phyloP scores from a whole-genome alignment of 2,888 invertebrate genomes.

The Artemia sp. region DNA sequence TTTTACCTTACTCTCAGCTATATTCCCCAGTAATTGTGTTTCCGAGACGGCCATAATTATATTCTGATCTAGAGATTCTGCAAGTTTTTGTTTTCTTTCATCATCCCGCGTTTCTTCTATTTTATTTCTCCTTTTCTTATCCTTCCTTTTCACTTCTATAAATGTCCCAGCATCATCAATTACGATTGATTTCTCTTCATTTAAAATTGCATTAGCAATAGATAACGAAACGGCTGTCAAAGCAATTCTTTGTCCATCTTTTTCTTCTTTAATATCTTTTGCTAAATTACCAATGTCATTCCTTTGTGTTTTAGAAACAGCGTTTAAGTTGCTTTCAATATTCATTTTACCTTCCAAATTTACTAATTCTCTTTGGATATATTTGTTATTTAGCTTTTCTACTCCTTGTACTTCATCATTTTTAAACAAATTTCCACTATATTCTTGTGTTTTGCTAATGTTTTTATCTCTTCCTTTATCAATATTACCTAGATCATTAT shows the following conservation, averaged over 20 bases:
- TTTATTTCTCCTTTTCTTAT: background rate
- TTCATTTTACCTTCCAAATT: no score
- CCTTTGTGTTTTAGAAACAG: background rate
- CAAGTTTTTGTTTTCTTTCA: no score
- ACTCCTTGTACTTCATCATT: no score
- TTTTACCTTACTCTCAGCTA: background rate
- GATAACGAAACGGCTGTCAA: background rate
- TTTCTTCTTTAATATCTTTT: conserved; percentile 25
- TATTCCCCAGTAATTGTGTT: background rate
- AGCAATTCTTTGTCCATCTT: background rate
- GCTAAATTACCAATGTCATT: conserved; percentile 21
- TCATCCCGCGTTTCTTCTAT: no score
- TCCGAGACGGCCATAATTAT: background rate
- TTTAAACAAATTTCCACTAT: no score
- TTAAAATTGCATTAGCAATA: background rate
- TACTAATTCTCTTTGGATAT: no score
- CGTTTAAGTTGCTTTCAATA: no score
- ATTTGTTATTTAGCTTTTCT: no score
- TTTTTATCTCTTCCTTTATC: no score
- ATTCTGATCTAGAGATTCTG: background rate
- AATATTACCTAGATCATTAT: no score
- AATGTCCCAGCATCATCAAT: background rate
- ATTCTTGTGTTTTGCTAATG: no score
- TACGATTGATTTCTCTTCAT: background rate
- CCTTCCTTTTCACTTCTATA: background rate